phyloP scores from a whole-genome alignment of 2,888 invertebrate genomes.

The Danaus chrysippus region DNA sequence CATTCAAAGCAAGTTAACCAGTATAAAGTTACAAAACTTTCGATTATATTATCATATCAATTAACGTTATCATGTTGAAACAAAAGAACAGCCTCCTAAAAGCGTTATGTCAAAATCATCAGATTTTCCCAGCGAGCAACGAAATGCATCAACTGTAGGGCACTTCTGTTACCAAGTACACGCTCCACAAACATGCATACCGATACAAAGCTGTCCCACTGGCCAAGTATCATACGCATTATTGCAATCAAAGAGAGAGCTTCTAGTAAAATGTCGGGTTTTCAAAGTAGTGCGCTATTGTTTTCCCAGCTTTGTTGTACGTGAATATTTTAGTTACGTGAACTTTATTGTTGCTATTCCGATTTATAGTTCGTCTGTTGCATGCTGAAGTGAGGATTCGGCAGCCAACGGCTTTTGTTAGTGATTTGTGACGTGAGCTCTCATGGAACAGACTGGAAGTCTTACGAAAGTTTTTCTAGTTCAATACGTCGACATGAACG shows the following conservation, averaged over 20 bases:
- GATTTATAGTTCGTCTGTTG: not conserved
- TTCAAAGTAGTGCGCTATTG: constrained; percentile 28
- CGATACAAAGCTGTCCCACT: constrained; percentile 31
- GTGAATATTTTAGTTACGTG: constrained; percentile 19
- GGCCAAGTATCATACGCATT: constrained; percentile 34
- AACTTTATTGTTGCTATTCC: not conserved
- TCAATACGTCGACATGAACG: too few species aligned
- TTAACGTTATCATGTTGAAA: not conserved
- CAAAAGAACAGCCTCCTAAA: not conserved
- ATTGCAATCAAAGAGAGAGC: constrained; percentile 39
- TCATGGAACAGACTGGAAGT: too few species aligned
- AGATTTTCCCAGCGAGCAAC: constrained; percentile 13
- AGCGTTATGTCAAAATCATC: not conserved
- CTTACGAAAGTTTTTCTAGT: too few species aligned
- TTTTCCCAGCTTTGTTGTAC: constrained; percentile 28
- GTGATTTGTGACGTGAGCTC: too few species aligned
- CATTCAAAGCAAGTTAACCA: too few species aligned
- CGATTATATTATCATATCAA: too few species aligned
- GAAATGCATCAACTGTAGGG: constrained; percentile 25
- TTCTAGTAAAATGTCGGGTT: constrained; percentile 28
- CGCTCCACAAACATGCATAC: constrained; percentile 17
- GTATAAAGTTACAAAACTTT: too few species aligned
- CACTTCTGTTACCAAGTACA: constrained; percentile 22
- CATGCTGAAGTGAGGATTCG: not conserved
- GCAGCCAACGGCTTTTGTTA: not conserved